Percentiles rank a stretch among this genome's conserved stretches.
These are phyloP conservation scores for Trichonephila inaurata DNA, from an alignment of 1,140 invertebrate species.

Conservation along the genomic window DNA sequence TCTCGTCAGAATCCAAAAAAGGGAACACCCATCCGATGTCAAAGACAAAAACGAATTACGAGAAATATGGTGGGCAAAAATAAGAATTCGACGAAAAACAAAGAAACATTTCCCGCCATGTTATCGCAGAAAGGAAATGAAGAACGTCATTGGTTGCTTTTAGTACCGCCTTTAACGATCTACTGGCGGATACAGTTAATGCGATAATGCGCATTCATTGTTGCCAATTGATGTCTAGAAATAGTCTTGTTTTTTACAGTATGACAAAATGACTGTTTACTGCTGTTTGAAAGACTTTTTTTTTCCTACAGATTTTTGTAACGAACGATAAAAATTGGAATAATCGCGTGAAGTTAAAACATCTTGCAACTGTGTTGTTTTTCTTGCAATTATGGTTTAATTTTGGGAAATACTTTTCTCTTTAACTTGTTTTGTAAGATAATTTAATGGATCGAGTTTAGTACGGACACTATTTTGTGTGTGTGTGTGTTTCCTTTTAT, in stretches of 20 bases:
- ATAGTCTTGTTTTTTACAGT: not conserved
- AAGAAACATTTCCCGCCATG: not conserved
- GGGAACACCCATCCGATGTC: not conserved
- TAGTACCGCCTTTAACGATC: not conserved
- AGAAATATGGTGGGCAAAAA: conserved; percentile 11
- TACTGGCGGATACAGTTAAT: not conserved
- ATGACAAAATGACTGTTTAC: not conserved
- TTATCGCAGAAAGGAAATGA: not conserved
- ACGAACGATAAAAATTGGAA: too few species aligned
- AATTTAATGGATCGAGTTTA: too few species aligned
- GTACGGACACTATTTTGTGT: too few species aligned
- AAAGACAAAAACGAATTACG: not conserved
- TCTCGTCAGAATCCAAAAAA: not conserved
- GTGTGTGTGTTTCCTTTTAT: too few species aligned
- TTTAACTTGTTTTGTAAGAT: too few species aligned
- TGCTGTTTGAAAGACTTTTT: not conserved
- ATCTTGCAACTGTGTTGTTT: too few species aligned
- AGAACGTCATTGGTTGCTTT: conserved; percentile 1
- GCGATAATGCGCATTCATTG: conserved; percentile 7
- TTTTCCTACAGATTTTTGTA: not conserved
- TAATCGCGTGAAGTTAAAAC: too few species aligned
- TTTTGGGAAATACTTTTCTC: too few species aligned
- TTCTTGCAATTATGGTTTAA: too few species aligned
- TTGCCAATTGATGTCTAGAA: not conserved
- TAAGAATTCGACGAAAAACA: not conserved